Base-by-base conservation (phyloP, 2,888 invertebrate species). In the Rhamnusium bicolor region DNA sequence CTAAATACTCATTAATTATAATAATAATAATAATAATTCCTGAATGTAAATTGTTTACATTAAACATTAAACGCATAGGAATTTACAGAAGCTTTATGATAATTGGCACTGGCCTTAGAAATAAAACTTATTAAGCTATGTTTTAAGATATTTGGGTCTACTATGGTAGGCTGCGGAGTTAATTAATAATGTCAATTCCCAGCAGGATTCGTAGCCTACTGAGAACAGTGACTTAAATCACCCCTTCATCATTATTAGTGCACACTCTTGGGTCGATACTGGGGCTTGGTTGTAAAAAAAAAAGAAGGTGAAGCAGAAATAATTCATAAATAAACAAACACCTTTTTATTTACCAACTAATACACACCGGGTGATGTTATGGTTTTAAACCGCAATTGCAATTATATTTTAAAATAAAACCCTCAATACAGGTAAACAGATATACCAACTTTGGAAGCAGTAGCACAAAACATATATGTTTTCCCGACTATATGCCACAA, bases 51-150 rank as follows among this genome's bases (percentile, higher is more conserved):
- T 54, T 19, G 54, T 24, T 24, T 24, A 24, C 54, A 27, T 54
- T 21, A 27, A 54, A 54, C 12, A 54, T 14, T 24, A 24, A 54
- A 54, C 54, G 27, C 24, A 5, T 24, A 24, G 54, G 12, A 54
- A 54, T 54, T 21, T 54, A 54, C 54, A 54, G 54, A 54, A 54
- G 54, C 54, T 54, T 27, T n/a, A 21, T 24, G 51, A 51, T 51
- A 51, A 54, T 54, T 54, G 54, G 54, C 19, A 21, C n/a, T 54
- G 54, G 24, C 24, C 24, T 19, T 10, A 18, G 18, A 51, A 16
- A 51, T 51, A 40, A 40, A 40, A 40, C 40, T 32, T 32, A n/a
- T n/a, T n/a, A n/a, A n/a, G n/a, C n/a, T 40, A 40, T 40, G 40
- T 40, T 40, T 32, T 40, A 40, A 40, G 40, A 40, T 3, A 40